Evolutionary conservation across 2,113 vertebrate genomes (phyloP).

Genomic region (Mus spicilegus): DNA sequence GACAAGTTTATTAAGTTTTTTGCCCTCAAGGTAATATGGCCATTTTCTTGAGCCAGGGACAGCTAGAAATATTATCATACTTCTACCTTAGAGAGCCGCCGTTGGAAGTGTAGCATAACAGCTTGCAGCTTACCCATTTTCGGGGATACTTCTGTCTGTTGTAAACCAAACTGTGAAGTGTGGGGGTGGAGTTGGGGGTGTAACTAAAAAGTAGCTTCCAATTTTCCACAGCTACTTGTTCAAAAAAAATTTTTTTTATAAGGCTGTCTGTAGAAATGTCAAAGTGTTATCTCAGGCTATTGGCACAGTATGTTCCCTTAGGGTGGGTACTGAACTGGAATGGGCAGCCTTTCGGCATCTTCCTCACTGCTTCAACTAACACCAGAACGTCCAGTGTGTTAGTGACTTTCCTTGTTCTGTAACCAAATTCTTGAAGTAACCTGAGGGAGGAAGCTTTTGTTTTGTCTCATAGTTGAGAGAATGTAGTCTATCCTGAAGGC

Average conservation of each 20-base stretch:
- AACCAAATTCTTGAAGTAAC: neutral
- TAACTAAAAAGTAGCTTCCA: slow-evolving; percentile 73
- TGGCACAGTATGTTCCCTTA: slow-evolving; percentile 55
- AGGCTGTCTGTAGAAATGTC: slow-evolving; percentile 70
- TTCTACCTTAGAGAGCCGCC: slow-evolving; percentile 36
- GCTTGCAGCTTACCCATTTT: slow-evolving; percentile 72
- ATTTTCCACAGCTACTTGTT: slow-evolving; percentile 72
- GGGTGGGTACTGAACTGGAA: slow-evolving; percentile 13
- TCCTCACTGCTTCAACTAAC: neutral
- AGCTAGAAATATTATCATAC: slow-evolving; percentile 63
- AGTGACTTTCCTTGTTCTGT: neutral
- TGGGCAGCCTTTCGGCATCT: slow-evolving; percentile 20
- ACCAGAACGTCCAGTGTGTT: neutral
- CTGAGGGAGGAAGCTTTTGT: neutral
- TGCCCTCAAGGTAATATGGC: slow-evolving; percentile 94
- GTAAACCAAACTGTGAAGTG: slow-evolving; percentile 79
- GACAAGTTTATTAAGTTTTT: slow-evolving; percentile 99
- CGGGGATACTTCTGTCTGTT: slow-evolving; percentile 78
- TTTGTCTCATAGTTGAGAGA: neutral
- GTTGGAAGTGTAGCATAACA: slow-evolving; percentile 69
- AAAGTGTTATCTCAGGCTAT: slow-evolving; percentile 49
- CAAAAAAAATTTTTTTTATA: slow-evolving; percentile 60
- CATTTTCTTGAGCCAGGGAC: slow-evolving; percentile 33
- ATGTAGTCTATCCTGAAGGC: neutral
- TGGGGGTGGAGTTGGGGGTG: slow-evolving; percentile 70